Conservation (phyloP, 2,888 invertebrate species). For the Anagyrus pseudococci region DNA sequence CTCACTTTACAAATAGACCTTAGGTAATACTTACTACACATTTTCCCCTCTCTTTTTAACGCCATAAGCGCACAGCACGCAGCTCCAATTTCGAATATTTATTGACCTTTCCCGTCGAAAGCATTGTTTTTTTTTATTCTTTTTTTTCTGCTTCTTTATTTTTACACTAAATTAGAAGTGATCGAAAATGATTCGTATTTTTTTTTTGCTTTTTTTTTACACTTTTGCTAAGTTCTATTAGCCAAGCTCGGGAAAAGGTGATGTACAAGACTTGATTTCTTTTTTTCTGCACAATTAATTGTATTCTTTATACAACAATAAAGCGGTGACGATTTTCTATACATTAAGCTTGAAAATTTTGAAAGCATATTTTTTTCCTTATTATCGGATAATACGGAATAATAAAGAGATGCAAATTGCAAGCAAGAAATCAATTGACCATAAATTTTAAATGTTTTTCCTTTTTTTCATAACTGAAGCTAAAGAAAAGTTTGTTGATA, state of each 20-base stretch:
- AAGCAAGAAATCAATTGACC: not conserved
- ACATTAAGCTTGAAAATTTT: not conserved
- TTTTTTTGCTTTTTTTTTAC: constrained; percentile 13
- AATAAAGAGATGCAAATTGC: not conserved
- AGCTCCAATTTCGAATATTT: not conserved
- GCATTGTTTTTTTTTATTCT: constrained; percentile 3
- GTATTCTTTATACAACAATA: not conserved
- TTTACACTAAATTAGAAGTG: constrained; percentile 11
- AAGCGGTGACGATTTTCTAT: not conserved
- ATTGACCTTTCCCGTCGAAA: not conserved
- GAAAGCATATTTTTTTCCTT: constrained; percentile 7
- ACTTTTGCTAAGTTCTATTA: constrained; percentile 13
- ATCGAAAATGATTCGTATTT: constrained; percentile 8
- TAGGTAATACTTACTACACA: constrained; percentile 25
- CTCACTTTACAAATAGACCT: constrained; percentile 20
- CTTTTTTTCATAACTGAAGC: not conserved
- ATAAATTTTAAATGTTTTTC: not conserved
- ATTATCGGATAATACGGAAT: not conserved
- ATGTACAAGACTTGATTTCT: not conserved
- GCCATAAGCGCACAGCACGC: constrained; percentile 1
- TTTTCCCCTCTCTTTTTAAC: constrained; percentile 13
- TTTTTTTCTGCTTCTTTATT: constrained; percentile 9
- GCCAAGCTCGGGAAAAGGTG: not conserved
- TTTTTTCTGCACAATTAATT: not conserved
- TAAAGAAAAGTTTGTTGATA: not conserved